Conservation (phyloP, 92 coral and sea anemone genomes). For the Phenganax marumi region DNA sequence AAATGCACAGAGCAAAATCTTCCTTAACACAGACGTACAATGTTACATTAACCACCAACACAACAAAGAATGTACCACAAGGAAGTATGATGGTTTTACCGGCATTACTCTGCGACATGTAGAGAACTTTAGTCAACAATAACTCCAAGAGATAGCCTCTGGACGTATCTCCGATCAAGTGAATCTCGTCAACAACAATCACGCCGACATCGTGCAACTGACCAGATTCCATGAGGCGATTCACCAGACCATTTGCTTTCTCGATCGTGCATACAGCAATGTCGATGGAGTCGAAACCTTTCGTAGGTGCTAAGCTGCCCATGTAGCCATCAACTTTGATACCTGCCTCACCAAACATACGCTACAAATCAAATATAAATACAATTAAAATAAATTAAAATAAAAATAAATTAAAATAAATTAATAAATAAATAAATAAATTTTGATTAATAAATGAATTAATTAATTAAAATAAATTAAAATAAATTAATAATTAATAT, state of each 20-base stretch:
- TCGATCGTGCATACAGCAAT: slow-evolving; percentile 98
- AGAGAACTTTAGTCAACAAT: slow-evolving; percentile 87
- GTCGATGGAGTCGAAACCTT: slow-evolving; percentile 81
- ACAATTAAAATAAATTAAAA: neutral
- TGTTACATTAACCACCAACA: too few species aligned
- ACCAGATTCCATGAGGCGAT: slow-evolving; percentile 83
- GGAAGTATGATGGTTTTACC: neutral
- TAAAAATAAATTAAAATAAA: too few species aligned
- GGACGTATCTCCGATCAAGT: slow-evolving; percentile 87
- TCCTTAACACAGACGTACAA: slow-evolving; percentile 27
- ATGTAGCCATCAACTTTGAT: slow-evolving; percentile 94
- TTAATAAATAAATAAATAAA: too few species aligned
- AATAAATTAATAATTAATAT: too few species aligned
- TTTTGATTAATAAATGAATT: too few species aligned
- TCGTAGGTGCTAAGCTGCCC: slow-evolving; percentile 91
- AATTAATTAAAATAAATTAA: too few species aligned
- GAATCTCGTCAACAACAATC: slow-evolving; percentile 93
- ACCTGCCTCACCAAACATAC: slow-evolving; percentile 90
- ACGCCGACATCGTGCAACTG: slow-evolving; percentile 73
- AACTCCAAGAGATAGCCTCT: slow-evolving; percentile 92
- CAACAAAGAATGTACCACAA: neutral
- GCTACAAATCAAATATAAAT: slow-evolving; percentile 53
- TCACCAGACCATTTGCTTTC: slow-evolving; percentile 93
- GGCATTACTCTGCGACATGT: slow-evolving; percentile 52
- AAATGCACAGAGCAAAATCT: too few species aligned